A percentile compares a stretch with the other conserved stretches of the same genome.
Evolutionary conservation across 1,140 invertebrate genomes (phyloP).

Genomic region (Diachasmimorpha longicaudata): DNA sequence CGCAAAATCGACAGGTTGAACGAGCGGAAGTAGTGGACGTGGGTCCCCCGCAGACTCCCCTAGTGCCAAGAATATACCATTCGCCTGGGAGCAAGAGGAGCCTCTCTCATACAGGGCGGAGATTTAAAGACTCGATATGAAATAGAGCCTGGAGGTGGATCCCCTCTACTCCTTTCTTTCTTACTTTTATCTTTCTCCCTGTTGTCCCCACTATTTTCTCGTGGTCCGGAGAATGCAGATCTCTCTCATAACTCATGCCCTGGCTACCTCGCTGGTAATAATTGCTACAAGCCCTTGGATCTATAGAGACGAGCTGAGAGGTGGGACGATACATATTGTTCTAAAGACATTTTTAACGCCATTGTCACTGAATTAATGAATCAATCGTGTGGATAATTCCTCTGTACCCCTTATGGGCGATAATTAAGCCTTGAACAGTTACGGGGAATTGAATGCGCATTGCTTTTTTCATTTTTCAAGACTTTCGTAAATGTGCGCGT

Average conservation of each 20-base stretch:
- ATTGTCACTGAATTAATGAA: no score
- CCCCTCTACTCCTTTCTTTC: background rate
- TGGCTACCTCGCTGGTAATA: slow-evolving; percentile 29
- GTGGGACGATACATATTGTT: no score
- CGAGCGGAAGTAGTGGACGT: background rate
- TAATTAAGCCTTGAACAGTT: no score
- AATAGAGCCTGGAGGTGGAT: slow-evolving; percentile 27
- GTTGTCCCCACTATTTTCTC: background rate
- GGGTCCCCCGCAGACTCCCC: background rate
- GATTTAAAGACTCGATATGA: slow-evolving; percentile 34
- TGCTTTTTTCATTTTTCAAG: no score
- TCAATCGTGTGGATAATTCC: no score
- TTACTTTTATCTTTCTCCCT: background rate
- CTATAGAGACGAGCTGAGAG: background rate
- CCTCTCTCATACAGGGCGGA: slow-evolving; percentile 4
- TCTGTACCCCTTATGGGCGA: no score
- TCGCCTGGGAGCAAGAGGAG: slow-evolving; percentile 9
- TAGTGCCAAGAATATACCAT: slow-evolving; percentile 6
- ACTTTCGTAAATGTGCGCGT: no score
- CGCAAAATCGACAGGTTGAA: slow-evolving; percentile 13
- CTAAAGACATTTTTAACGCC: no score
- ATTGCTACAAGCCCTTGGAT: slow-evolving; percentile 30
- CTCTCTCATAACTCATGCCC: slow-evolving; percentile 34
- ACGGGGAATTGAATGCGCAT: no score
- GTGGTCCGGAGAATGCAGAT: slow-evolving; percentile 31